Conservation (phyloP, 2,797 vertebrate species). For the Leptodactylus fallax region DNA sequence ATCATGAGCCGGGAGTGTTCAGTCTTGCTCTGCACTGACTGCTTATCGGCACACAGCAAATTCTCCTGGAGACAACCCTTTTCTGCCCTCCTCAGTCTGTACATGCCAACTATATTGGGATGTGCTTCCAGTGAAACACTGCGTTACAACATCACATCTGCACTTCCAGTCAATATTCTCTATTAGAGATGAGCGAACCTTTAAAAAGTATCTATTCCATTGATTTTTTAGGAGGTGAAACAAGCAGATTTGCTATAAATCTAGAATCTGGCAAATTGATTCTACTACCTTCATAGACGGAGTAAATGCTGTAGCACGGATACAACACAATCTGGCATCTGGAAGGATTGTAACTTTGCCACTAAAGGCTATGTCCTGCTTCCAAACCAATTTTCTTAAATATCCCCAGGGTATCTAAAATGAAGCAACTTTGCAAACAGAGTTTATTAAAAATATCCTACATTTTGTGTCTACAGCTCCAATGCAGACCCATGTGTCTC, state of each 20-base stretch:
- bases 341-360: background rate
- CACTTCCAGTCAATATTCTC: background rate
- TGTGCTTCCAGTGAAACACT: background rate
- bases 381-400: no score
- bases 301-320: background rate
- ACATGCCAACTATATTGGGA: background rate
- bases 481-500: no score
- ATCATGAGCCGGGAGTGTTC: slow-evolving; percentile 57
- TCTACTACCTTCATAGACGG: background rate
- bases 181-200: background rate
- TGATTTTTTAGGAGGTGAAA: background rate
- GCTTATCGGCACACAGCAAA: slow-evolving; percentile 55
- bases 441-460: no score
- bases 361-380: no score
- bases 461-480: no score
- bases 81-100: background rate
- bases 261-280: background rate
- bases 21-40: slow-evolving; percentile 34
- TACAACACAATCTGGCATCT: background rate
- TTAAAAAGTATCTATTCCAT: slow-evolving; percentile 1
- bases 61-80: slow-evolving; percentile 27
- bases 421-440: no score
- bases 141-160: slow-evolving; percentile 11
- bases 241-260: background rate
- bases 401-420: no score